These are phyloP conservation scores for Microctenopoma lineatum DNA, from an alignment of 2,797 vertebrate genomes.

Conservation along the genomic window DNA sequence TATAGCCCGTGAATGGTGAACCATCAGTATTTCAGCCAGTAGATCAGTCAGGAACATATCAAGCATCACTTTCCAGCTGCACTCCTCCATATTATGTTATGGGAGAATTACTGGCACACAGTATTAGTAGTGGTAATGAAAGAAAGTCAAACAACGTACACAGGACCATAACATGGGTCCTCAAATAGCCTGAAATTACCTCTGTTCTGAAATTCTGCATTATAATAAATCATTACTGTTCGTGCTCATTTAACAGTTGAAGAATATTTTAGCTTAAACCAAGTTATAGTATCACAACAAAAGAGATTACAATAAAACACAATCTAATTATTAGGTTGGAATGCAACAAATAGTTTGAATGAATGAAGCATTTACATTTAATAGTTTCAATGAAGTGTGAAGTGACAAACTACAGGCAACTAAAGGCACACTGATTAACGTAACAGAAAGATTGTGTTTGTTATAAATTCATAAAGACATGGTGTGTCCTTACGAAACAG, in stretches of 20 bases:
- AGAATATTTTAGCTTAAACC: not conserved
- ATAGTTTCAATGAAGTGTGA: too few relatives aligned
- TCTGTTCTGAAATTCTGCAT: not conserved
- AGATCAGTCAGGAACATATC: slow-evolving; percentile 41
- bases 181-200: not conserved
- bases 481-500: too few relatives aligned
- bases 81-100: slow-evolving; percentile 54
- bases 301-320: too few relatives aligned
- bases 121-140: not conserved
- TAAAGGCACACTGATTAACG: too few relatives aligned
- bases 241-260: not conserved
- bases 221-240: not conserved
- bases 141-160: not conserved
- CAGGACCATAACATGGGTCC: not conserved
- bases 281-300: not conserved
- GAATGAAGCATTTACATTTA: too few relatives aligned
- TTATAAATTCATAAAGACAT: too few relatives aligned
- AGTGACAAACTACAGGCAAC: too few relatives aligned
- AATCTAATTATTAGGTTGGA: too few relatives aligned
- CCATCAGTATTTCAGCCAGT: slow-evolving; percentile 34
- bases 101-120: slow-evolving; percentile 24
- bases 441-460: too few relatives aligned
- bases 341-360: too few relatives aligned
- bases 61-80: slow-evolving; percentile 42
- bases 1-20: slow-evolving; percentile 35